Evolutionary conservation across 2,113 vertebrate species (phyloP).

Genomic region (Ceyx margarethae): DNA sequence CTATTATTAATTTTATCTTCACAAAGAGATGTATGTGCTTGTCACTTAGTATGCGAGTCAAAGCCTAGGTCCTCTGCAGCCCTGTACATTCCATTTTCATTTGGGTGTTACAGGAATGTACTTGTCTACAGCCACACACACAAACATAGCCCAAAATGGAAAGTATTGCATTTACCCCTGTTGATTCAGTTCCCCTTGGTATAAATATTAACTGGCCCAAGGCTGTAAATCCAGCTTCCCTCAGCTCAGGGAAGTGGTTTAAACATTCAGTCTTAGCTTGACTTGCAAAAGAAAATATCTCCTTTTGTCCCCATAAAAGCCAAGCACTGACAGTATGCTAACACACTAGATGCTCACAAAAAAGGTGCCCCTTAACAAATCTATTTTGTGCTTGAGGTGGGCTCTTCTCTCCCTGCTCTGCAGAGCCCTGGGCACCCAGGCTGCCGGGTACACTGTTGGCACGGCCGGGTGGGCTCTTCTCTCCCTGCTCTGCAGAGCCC

Average conservation of each 20-base stretch:
- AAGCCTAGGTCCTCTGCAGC: not conserved
- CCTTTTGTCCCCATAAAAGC: too few species aligned
- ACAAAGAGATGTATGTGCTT: not conserved
- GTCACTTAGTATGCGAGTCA: fast-evolving
- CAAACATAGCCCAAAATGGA: not conserved
- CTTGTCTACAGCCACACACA: not conserved
- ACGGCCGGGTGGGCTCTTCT: too few species aligned
- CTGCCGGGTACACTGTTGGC: too few species aligned
- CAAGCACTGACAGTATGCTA: not conserved
- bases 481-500: too few species aligned
- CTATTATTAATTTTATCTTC: not conserved
- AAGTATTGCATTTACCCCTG: not conserved
- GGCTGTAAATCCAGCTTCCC: not conserved
- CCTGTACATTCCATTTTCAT: not conserved
- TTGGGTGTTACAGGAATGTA: not conserved
- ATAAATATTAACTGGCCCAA: not conserved
- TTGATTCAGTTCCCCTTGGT: not conserved
- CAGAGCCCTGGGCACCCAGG: not conserved
- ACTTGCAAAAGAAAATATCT: not conserved
- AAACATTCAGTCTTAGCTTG: not conserved
- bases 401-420: too few species aligned
- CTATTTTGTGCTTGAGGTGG: not conserved
- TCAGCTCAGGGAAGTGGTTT: not conserved
- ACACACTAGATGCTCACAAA: not conserved
- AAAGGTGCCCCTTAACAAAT: not conserved